A percentile compares a stretch with the other conserved stretches of the same genome.
Evolutionary conservation across 2,113 vertebrate species (phyloP).

Genomic region (human (Homo sapiens)): GRCh38 chr3:52051501-52052000

Average conservation of each 20-base stretch:
- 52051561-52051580: neutral
- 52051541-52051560: neutral
- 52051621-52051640: neutral
- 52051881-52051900: neutral
- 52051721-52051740: neutral
- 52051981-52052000: too few species aligned
- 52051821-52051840: neutral
- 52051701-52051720: neutral
- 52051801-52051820: neutral
- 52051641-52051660: neutral
- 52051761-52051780: neutral
- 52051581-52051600: neutral
- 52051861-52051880: too few species aligned
- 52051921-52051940: neutral
- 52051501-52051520: neutral
- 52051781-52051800: neutral
- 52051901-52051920: neutral
- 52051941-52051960: neutral
- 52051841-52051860: rapidly evolving
- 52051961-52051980: neutral
- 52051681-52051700: neutral
- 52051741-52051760: neutral
- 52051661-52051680: neutral
- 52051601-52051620: neutral
- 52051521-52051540: neutral